Evolutionary conservation across 2,888 invertebrate species (phyloP).

Genomic region (Scaeva pyrastri): DNA sequence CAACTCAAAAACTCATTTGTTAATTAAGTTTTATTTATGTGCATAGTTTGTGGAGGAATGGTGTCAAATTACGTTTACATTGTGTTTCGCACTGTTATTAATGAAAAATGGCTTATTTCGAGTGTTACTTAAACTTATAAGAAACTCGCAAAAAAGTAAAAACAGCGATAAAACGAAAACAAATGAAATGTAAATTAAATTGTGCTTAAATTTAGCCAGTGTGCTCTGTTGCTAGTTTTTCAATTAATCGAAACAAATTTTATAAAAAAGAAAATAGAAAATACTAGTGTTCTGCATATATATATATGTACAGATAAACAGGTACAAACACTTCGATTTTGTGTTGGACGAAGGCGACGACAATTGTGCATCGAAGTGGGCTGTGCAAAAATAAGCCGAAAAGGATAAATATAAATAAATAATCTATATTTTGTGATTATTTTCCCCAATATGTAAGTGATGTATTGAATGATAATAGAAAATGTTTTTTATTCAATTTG

Average conservation of each 20-base stretch:
- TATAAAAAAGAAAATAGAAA: background rate
- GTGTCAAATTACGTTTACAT: background rate
- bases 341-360: background rate
- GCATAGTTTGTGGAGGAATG: background rate
- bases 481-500: background rate
- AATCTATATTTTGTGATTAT: background rate
- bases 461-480: background rate
- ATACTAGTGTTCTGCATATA: background rate
- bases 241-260: background rate
- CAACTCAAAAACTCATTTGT: background rate
- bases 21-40: conserved; percentile 7
- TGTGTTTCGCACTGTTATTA: conserved; percentile 1
- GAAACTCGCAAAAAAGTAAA: background rate
- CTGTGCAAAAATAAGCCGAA: background rate
- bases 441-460: background rate
- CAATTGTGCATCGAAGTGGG: background rate
- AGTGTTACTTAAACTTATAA: conserved; percentile 11
- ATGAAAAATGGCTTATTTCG: background rate
- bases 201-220: background rate
- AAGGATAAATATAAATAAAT: background rate
- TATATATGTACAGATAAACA: background rate
- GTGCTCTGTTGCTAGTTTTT: background rate
- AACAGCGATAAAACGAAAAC: background rate
- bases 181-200: background rate
- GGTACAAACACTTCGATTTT: background rate